These are phyloP conservation scores for Ficedula albicollis DNA, from an alignment of 2,797 vertebrate species.

Conservation along the genomic window DNA sequence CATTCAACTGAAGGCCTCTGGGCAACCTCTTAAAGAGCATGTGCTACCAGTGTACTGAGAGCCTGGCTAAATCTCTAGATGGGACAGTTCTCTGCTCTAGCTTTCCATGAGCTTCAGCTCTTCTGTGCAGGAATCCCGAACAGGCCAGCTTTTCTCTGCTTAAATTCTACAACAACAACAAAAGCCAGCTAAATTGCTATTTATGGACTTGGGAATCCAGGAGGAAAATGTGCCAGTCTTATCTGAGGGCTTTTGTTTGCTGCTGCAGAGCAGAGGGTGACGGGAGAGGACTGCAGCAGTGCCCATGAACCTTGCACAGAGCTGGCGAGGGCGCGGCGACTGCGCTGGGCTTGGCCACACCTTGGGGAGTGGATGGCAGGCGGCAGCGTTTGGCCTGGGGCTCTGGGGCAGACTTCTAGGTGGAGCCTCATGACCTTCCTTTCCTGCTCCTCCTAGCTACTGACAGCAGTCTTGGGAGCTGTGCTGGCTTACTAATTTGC, in stretches of 20 bases:
- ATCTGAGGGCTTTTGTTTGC: background rate
- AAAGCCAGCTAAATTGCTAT: background rate
- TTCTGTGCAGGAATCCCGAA: background rate
- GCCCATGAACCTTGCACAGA: slow-evolving; percentile 19
- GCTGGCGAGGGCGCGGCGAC: background rate
- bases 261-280: background rate
- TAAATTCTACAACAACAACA: background rate
- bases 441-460: background rate
- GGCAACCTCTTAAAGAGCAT: background rate
- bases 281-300: background rate
- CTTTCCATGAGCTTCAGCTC: background rate
- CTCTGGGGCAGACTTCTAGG: slow-evolving; percentile 22
- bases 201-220: background rate
- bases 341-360: background rate
- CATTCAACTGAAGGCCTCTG: background rate
- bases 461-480: background rate
- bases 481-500: background rate
- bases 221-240: background rate
- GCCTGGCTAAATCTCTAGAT: background rate
- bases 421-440: background rate
- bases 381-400: background rate
- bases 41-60: background rate
- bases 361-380: slow-evolving; percentile 13
- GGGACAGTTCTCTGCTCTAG: background rate
- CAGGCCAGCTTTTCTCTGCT: background rate